These are phyloP conservation scores for Prenolepis imparis DNA, from an alignment of 2,888 invertebrate genomes.

Conservation along the genomic window DNA sequence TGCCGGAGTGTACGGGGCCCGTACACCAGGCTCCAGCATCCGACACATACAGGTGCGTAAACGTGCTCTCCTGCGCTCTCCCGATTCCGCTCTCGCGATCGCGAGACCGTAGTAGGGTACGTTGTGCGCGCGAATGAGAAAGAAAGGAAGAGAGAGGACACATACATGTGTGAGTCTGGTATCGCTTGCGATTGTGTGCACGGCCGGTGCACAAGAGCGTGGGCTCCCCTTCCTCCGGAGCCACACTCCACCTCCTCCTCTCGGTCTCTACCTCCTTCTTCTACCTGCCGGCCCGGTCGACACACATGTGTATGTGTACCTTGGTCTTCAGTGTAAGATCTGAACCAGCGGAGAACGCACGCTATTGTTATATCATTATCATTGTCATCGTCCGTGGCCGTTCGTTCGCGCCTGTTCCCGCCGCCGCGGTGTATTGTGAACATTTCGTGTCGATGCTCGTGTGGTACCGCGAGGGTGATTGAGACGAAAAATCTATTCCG, in stretches of 20 bases:
- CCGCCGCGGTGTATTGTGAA: conserved; percentile 61
- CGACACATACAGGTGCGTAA: conserved; percentile 65
- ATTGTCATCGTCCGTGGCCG: conserved; percentile 81
- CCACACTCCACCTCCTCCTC: conserved; percentile 82
- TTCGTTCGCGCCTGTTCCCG: conserved; percentile 70
- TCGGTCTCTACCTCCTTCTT: conserved; percentile 80
- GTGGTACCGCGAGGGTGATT: conserved; percentile 19
- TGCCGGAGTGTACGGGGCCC: conserved; percentile 21
- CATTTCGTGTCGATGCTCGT: conserved; percentile 47
- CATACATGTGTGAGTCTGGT: conserved; percentile 11
- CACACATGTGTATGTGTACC: conserved; percentile 86
- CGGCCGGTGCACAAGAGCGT: conserved; percentile 79
- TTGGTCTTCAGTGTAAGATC: conserved; percentile 86
- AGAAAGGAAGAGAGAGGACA: conserved; percentile 29
- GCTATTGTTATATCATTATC: conserved; percentile 86
- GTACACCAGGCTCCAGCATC: conserved; percentile 49
- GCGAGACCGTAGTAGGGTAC: conserved; percentile 52
- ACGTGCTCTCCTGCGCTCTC: conserved; percentile 38
- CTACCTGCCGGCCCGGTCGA: conserved; percentile 80
- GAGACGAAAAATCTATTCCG: conserved; percentile 35
- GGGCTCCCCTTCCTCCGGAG: conserved; percentile 74
- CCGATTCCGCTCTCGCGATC: conserved; percentile 66
- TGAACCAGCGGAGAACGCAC: conserved; percentile 86
- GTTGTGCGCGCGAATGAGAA: conserved; percentile 29
- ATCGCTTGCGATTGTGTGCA: conserved; percentile 65